These are phyloP conservation scores for Xiphorhynchus erythropygius DNA, from an alignment of 2,797 vertebrate species.

Conservation along the genomic window DNA sequence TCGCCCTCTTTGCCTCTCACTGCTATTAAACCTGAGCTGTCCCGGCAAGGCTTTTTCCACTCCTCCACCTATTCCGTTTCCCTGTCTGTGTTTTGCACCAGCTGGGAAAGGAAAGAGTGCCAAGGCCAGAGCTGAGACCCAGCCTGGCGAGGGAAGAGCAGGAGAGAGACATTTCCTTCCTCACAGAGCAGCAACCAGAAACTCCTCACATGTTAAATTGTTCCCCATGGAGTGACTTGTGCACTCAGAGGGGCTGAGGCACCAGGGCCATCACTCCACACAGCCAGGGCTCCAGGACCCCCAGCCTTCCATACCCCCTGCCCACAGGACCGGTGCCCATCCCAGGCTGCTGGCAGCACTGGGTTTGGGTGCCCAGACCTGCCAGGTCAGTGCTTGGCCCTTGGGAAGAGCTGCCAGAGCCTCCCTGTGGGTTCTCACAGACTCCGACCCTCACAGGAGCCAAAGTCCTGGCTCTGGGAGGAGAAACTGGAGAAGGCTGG, in stretches of 20 bases:
- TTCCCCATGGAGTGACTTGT: not conserved
- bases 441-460: not conserved
- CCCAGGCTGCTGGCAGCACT: not conserved
- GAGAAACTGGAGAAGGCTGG: not conserved
- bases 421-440: accelerated
- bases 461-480: not conserved
- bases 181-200: not conserved
- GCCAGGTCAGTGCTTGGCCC: accelerated
- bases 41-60: not conserved
- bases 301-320: not conserved
- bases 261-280: accelerated
- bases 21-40: not conserved
- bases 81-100: not conserved
- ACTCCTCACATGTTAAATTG: not conserved
- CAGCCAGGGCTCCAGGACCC: not conserved
- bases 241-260: not conserved
- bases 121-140: not conserved
- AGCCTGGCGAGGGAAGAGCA: not conserved
- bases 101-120: not conserved
- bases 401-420: not conserved
- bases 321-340: not conserved
- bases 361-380: accelerated
- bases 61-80: not conserved
- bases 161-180: not conserved
- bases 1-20: accelerated